Percentiles rank a stretch among this genome's conserved stretches.
Conservation (phyloP, 2,888 invertebrate species). For the Drosophila austrosaltans region DNA sequence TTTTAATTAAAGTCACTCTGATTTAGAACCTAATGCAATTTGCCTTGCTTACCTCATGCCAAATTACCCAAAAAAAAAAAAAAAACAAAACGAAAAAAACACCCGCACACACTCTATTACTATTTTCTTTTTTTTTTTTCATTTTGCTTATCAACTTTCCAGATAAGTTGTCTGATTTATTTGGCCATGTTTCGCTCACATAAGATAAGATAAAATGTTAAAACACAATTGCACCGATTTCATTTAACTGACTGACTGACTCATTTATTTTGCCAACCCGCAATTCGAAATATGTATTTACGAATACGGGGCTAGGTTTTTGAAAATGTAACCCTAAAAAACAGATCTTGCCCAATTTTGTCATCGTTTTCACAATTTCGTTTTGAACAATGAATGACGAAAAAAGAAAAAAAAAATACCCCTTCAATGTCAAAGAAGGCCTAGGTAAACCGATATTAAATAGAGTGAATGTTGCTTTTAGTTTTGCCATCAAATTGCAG, state of each 20-base stretch:
- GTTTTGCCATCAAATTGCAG: constrained; percentile 45
- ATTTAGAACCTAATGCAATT: constrained; percentile 45
- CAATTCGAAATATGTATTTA: constrained; percentile 10
- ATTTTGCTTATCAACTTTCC: constrained; percentile 44
- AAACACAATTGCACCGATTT: constrained; percentile 43
- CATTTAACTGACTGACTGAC: constrained; percentile 36
- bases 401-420: constrained; percentile 36
- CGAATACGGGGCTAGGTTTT: too few species aligned
- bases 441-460: constrained; percentile 59
- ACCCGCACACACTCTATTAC: background rate
- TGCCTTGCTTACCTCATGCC: constrained; percentile 41
- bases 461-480: constrained; percentile 59
- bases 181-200: constrained; percentile 50
- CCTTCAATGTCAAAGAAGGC: constrained; percentile 71
- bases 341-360: constrained; percentile 36
- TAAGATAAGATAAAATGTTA: constrained; percentile 57
- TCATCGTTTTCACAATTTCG: constrained; percentile 61
- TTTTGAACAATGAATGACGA: constrained; percentile 55
- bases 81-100: background rate
- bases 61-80: constrained; percentile 37
- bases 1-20: constrained; percentile 53
- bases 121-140: constrained; percentile 18
- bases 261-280: constrained; percentile 36
- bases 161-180: constrained; percentile 64
- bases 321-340: constrained; percentile 3